Percentiles rank a stretch among this genome's conserved stretches.
Evolutionary conservation across 2,113 vertebrate species (phyloP).

Genomic region (Pteronura brasiliensis): DNA sequence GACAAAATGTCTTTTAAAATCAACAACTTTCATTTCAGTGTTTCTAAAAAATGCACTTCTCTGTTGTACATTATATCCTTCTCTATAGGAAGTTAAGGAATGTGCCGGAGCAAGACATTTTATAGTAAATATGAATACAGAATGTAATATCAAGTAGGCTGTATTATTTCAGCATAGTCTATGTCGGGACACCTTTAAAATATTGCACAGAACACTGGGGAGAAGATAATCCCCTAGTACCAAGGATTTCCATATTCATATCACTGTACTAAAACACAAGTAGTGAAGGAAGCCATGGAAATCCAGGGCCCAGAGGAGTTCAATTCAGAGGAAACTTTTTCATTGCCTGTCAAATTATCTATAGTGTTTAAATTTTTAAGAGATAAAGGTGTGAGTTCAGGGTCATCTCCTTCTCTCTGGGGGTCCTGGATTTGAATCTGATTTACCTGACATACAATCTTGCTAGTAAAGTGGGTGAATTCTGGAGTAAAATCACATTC

Average conservation of each 20-base stretch:
- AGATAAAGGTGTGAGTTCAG: not conserved
- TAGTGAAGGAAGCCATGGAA: not conserved
- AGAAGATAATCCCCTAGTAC: slow-evolving; percentile 14
- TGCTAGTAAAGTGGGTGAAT: not conserved
- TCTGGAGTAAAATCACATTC: not conserved
- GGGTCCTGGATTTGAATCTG: not conserved
- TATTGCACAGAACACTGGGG: not conserved
- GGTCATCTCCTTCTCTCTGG: not conserved
- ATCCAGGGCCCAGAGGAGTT: not conserved
- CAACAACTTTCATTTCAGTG: slow-evolving; percentile 77
- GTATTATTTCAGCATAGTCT: slow-evolving; percentile 61
- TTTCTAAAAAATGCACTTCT: slow-evolving; percentile 65
- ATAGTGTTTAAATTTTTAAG: not conserved
- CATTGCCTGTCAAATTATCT: not conserved
- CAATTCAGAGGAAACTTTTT: not conserved
- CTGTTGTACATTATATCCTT: slow-evolving; percentile 65
- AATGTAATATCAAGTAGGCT: slow-evolving; percentile 62
- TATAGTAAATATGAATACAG: slow-evolving; percentile 60
- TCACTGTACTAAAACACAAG: not conserved
- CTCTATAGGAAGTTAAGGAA: slow-evolving; percentile 51
- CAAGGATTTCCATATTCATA: not conserved
- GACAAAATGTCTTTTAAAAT: slow-evolving; percentile 81
- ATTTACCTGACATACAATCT: not conserved
- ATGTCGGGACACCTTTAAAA: slow-evolving; percentile 29
- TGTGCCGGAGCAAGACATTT: slow-evolving; percentile 47